Percentiles rank a stretch among this genome's conserved stretches.
phyloP scores from a whole-genome alignment of 2,888 invertebrate genomes.

The Rhagonycha lutea region DNA sequence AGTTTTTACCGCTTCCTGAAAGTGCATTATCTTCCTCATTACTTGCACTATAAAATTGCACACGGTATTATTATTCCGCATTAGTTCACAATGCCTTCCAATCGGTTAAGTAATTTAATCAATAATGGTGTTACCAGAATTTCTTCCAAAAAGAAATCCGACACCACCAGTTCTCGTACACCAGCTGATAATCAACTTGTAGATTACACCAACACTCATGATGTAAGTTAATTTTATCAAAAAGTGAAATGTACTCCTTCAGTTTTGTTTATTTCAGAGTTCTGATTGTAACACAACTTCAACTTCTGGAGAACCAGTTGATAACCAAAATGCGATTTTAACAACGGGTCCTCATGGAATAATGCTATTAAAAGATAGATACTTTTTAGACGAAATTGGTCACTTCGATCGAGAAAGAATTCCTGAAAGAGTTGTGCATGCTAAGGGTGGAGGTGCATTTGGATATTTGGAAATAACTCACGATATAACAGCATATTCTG shows the following conservation, averaged over 20 bases:
- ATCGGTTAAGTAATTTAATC: neutral
- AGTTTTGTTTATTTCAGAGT: neutral
- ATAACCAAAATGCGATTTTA: slow-evolving; percentile 73
- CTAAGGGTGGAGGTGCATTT: slow-evolving; percentile 91
- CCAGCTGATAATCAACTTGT: too few species aligned
- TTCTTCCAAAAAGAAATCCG: too few species aligned
- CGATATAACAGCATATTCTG: slow-evolving; percentile 78
- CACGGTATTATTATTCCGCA: neutral
- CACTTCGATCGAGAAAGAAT: slow-evolving; percentile 92
- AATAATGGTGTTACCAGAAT: too few species aligned
- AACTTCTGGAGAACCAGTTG: slow-evolving; percentile 81
- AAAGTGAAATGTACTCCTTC: too few species aligned
- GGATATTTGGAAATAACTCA: slow-evolving; percentile 86
- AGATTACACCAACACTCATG: too few species aligned
- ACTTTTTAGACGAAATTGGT: slow-evolving; percentile 76
- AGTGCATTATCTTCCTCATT: neutral
- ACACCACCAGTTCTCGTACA: too few species aligned
- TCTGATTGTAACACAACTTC: slow-evolving; percentile 65
- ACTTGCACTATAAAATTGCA: neutral
- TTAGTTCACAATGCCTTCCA: neutral
- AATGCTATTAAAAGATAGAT: slow-evolving; percentile 81
- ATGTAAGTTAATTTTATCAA: too few species aligned
- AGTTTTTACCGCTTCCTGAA: neutral
- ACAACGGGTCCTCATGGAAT: slow-evolving; percentile 91
- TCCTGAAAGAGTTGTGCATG: slow-evolving; percentile 95